Percentiles rank a stretch among this genome's conserved stretches.
These are phyloP conservation scores for Yoshiicerus persimilis DNA, from an alignment of 1,140 invertebrate genomes.

Conservation along the genomic window DNA sequence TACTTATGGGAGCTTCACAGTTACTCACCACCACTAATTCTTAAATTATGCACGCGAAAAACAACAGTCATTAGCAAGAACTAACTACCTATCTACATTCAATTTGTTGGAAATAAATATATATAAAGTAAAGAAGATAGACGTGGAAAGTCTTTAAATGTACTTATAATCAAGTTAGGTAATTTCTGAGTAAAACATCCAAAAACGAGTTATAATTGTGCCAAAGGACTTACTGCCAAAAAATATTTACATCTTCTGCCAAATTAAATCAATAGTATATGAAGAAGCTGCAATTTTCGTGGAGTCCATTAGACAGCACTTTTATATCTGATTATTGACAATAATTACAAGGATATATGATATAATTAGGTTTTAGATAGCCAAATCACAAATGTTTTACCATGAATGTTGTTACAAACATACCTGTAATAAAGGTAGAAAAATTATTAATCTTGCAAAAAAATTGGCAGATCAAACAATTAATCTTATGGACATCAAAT, in stretches of 20 bases:
- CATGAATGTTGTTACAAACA: no score
- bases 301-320: not conserved
- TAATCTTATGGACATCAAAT: not conserved
- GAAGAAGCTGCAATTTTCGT: not conserved
- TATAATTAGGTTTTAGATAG: not conserved
- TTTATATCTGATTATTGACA: not conserved
- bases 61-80: not conserved
- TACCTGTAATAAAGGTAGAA: not conserved
- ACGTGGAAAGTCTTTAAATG: not conserved
- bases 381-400: no score
- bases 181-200: not conserved
- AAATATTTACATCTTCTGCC: not conserved
- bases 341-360: not conserved
- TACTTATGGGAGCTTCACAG: not conserved
- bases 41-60: not conserved
- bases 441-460: not conserved
- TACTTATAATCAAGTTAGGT: not conserved
- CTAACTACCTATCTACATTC: not conserved
- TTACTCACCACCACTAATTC: not conserved
- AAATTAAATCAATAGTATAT: not conserved
- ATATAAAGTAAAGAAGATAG: not conserved
- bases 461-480: not conserved
- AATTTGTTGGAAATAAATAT: not conserved
- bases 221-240: not conserved
- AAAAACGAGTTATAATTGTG: not conserved